phyloP scores from a whole-genome alignment of 2,797 vertebrate species.

The Hippoglossus hippoglossus region DNA sequence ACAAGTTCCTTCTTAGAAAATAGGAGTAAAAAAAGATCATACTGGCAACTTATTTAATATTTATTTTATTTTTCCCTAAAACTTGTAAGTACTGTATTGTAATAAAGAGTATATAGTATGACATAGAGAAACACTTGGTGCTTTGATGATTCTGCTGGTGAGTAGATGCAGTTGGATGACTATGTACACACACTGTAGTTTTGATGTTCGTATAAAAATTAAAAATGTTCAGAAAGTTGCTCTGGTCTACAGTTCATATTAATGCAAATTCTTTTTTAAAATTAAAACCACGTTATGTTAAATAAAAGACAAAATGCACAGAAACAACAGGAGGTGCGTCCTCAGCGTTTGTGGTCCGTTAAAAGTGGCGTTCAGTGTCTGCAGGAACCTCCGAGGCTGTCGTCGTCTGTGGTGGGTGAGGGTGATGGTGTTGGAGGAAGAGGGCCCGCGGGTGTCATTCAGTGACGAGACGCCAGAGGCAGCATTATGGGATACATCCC shows the following conservation, averaged over 20 bases:
- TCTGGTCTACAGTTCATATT: slow-evolving; percentile 13
- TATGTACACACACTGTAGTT: slow-evolving; percentile 52
- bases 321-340: background rate
- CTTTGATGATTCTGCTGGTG: slow-evolving; percentile 56
- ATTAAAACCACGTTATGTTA: slow-evolving; percentile 8
- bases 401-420: background rate
- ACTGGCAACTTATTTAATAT: slow-evolving; percentile 53
- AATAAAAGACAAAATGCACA: slow-evolving; percentile 10
- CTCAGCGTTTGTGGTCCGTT: slow-evolving; percentile 3
- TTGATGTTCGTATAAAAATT: slow-evolving; percentile 65
- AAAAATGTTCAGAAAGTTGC: slow-evolving; percentile 43
- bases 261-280: no score
- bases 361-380: background rate
- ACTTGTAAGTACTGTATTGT: slow-evolving; percentile 77
- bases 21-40: slow-evolving; percentile 28
- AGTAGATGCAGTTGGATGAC: slow-evolving; percentile 49
- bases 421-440: background rate
- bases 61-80: slow-evolving; percentile 64
- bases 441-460: slow-evolving; percentile 7
- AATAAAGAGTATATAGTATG: slow-evolving; percentile 74
- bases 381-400: background rate
- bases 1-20: slow-evolving; percentile 54
- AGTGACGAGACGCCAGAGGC: slow-evolving; percentile 43
- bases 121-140: slow-evolving; percentile 59
- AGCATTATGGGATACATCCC: slow-evolving; percentile 56